These are phyloP conservation scores for Zaprionus inermis DNA, from an alignment of 1,140 invertebrate genomes.

Conservation along the genomic window DNA sequence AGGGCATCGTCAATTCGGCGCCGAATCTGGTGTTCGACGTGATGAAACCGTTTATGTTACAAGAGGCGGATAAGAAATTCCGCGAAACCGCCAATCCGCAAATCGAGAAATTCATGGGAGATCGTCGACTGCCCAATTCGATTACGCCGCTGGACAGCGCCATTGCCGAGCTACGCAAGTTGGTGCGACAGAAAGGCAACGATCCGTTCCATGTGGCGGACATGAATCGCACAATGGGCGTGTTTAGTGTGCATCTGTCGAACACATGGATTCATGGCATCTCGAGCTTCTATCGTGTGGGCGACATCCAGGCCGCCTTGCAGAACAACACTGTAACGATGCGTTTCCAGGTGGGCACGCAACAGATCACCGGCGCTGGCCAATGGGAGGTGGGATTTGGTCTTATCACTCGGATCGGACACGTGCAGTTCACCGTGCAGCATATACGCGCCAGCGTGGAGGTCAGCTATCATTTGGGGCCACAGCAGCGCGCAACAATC, in stretches of 20 bases:
- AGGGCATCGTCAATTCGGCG: conserved; percentile 91
- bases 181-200: conserved; percentile 88
- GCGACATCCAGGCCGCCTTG: conserved; percentile 90
- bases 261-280: conserved; percentile 92
- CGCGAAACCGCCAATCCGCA: conserved; percentile 88
- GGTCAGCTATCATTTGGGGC: conserved; percentile 87
- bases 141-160: conserved; percentile 93
- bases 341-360: conserved; percentile 89
- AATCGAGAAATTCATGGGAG: conserved; percentile 88
- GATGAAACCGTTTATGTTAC: conserved; percentile 92
- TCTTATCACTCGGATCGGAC: conserved; percentile 88
- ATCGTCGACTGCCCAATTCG: conserved; percentile 92
- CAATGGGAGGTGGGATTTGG: conserved; percentile 91
- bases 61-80: conserved; percentile 89
- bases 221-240: conserved; percentile 88
- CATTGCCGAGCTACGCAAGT: conserved; percentile 89
- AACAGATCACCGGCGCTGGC: conserved; percentile 89
- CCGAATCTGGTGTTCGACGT: conserved; percentile 93
- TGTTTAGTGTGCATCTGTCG: conserved; percentile 88
- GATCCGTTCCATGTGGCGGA: conserved; percentile 90
- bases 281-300: conserved; percentile 91
- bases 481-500: conserved; percentile 88
- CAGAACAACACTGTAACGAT: conserved; percentile 88
- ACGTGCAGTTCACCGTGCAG: conserved; percentile 90
- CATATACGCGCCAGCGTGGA: conserved; percentile 88